Evolutionary conservation across 2,797 vertebrate species (phyloP).

Genomic region (Coranthus polyacanthus): DNA sequence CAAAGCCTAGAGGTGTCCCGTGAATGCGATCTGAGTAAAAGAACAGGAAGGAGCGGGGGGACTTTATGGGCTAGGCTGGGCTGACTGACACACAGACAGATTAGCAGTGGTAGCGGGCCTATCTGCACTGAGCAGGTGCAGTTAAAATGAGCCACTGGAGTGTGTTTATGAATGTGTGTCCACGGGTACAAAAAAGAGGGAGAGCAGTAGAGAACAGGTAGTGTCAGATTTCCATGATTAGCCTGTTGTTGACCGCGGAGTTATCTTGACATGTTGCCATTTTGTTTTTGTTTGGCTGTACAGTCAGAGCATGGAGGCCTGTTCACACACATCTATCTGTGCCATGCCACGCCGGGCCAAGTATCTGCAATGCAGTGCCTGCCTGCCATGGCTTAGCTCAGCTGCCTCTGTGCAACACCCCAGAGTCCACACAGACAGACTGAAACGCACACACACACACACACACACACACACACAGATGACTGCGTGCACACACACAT

Average conservation of each 20-base stretch:
- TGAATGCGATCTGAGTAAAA: constrained; percentile 21
- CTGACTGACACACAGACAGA: constrained; percentile 53
- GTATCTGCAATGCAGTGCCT: constrained; percentile 83
- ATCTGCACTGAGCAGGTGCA: constrained; percentile 59
- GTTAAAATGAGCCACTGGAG: constrained; percentile 36
- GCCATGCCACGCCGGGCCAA: constrained; percentile 50
- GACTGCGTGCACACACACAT: not conserved
- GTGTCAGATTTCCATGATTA: constrained; percentile 51
- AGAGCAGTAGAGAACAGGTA: not conserved
- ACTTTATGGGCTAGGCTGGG: constrained; percentile 33
- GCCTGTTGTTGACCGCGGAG: constrained; percentile 32
- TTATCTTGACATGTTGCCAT: constrained; percentile 57
- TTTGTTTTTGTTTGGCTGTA: constrained; percentile 45
- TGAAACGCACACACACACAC: constrained; percentile 11
- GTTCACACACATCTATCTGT: constrained; percentile 53
- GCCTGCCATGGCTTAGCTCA: constrained; percentile 40
- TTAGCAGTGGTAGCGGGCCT: constrained; percentile 45
- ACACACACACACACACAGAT: constrained; percentile 2
- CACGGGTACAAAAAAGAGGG: not conserved
- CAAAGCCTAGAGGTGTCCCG: constrained; percentile 36
- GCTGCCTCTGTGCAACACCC: constrained; percentile 48
- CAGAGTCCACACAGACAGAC: constrained; percentile 26
- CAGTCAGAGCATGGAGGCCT: constrained; percentile 28
- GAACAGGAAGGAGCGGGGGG: constrained; percentile 15
- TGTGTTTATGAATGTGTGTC: constrained; percentile 19